phyloP scores from a whole-genome alignment of 2,888 invertebrate genomes.

The Hirtodrosophila duncani region DNA sequence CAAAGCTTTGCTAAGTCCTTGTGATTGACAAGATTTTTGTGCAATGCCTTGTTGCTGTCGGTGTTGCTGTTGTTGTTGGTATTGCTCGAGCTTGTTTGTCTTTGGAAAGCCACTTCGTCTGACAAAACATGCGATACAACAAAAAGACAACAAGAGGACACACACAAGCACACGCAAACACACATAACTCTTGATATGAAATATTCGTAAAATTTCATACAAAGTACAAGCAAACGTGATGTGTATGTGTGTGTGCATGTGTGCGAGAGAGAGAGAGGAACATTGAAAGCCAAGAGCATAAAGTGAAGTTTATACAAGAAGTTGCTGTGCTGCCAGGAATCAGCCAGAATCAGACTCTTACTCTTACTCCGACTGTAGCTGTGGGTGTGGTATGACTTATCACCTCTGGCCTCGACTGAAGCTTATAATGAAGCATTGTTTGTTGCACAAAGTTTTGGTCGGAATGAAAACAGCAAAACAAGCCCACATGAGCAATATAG shows the following conservation, averaged over 20 bases:
- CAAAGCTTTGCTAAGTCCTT: constrained; percentile 20
- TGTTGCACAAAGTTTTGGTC: constrained; percentile 64
- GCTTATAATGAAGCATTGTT: constrained; percentile 72
- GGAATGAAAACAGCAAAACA: constrained; percentile 49
- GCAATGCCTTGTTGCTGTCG: constrained; percentile 32
- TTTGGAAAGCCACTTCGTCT: constrained; percentile 64
- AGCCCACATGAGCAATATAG: constrained; percentile 31
- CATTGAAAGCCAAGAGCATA: constrained; percentile 51
- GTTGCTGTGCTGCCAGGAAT: too few relatives aligned
- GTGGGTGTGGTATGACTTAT: constrained; percentile 67
- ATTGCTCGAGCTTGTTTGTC: constrained; percentile 48
- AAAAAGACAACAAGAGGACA: constrained; percentile 45
- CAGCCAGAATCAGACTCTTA: constrained; percentile 14
- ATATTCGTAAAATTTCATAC: constrained; percentile 66
- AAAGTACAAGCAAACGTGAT: constrained; percentile 60
- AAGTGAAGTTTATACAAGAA: constrained; percentile 68
- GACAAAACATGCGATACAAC: constrained; percentile 64
- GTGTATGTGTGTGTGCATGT: constrained; percentile 22
- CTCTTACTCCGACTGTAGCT: constrained; percentile 5
- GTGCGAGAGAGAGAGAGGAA: too few relatives aligned
- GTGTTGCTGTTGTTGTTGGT: constrained; percentile 24
- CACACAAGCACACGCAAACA: constrained; percentile 7
- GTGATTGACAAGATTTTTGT: constrained; percentile 69
- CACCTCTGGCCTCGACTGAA: constrained; percentile 59
- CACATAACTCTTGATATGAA: constrained; percentile 61